Conservation (phyloP, 2,888 invertebrate genomes). For the Tortricodes alternella region DNA sequence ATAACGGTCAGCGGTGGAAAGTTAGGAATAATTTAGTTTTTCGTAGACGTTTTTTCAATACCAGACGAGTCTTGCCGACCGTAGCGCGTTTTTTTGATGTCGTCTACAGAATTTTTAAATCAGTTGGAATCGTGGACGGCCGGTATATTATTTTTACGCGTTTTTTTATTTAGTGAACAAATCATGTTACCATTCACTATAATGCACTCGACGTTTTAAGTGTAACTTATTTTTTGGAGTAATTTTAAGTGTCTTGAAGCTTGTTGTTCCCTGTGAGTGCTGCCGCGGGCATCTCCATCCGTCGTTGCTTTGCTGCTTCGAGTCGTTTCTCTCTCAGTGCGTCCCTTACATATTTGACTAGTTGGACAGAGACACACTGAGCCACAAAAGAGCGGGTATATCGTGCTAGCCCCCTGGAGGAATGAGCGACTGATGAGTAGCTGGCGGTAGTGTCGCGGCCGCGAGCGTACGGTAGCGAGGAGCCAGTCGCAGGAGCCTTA, state of each 20-base stretch:
- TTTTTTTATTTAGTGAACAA: conserved; percentile 74
- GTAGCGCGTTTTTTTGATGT: conserved; percentile 5
- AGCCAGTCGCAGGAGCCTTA: conserved; percentile 48
- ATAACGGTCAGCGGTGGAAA: conserved; percentile 11
- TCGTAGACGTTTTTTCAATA: conserved; percentile 2
- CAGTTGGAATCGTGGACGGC: conserved; percentile 12
- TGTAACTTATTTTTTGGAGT: conserved; percentile 63
- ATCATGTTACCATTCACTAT: conserved; percentile 80
- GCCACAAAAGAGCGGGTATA: too few relatives aligned
- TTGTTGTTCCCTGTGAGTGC: not conserved
- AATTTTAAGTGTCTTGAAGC: conserved; percentile 48
- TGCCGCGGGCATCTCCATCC: too few relatives aligned
- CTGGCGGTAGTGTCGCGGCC: conserved; percentile 25
- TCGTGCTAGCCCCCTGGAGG: too few relatives aligned
- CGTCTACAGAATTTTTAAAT: conserved; percentile 15
- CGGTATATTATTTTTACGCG: conserved; percentile 34
- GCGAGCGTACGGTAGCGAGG: conserved; percentile 6
- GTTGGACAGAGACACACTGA: too few relatives aligned
- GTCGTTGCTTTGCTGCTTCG: too few relatives aligned
- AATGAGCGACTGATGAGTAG: not conserved
- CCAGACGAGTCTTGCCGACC: conserved; percentile 6
- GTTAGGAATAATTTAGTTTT: not conserved
- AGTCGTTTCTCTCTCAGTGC: too few relatives aligned
- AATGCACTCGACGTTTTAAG: conserved; percentile 66
- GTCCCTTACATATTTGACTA: too few relatives aligned